A percentile compares a stretch with the other conserved stretches of the same genome.
Conservation (phyloP, 1,140 invertebrate genomes). For the Hirudo medicinalis region DNA sequence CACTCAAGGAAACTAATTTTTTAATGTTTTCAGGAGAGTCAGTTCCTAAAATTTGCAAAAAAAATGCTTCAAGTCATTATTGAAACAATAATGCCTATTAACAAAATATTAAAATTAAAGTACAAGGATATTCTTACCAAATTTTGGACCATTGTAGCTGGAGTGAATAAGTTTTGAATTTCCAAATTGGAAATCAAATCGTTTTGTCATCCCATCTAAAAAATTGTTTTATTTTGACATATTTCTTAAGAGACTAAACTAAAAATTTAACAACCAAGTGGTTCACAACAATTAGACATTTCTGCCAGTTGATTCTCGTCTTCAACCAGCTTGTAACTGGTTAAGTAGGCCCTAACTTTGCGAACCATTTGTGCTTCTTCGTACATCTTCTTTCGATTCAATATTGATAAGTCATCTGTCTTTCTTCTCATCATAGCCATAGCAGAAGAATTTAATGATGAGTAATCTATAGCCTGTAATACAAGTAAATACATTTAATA, state of each 20-base stretch:
- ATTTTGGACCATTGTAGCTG: background rate
- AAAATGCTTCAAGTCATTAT: background rate
- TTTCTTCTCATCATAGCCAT: slow-evolving; percentile 6
- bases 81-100: background rate
- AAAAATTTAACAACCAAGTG: slow-evolving; percentile 29
- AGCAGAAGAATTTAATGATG: slow-evolving; percentile 13
- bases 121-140: background rate
- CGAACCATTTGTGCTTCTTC: slow-evolving; percentile 95
- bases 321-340: slow-evolving; percentile 74
- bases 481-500: too few species aligned
- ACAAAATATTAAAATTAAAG: background rate
- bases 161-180: background rate
- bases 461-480: too few species aligned
- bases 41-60: background rate
- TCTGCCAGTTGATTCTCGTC: slow-evolving; percentile 79
- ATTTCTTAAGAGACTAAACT: background rate
- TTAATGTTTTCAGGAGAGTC: slow-evolving; percentile 4
- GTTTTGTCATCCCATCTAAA: background rate
- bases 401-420: slow-evolving; percentile 56
- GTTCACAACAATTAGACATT: slow-evolving; percentile 79
- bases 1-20: background rate
- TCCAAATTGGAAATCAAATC: background rate
- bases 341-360: slow-evolving; percentile 83
- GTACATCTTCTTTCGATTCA: slow-evolving; percentile 95
- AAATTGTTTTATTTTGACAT: slow-evolving; percentile 4